Evolutionary conservation across 2,113 vertebrate species (phyloP).

Genomic region (Cyrtonyx montezumae): DNA sequence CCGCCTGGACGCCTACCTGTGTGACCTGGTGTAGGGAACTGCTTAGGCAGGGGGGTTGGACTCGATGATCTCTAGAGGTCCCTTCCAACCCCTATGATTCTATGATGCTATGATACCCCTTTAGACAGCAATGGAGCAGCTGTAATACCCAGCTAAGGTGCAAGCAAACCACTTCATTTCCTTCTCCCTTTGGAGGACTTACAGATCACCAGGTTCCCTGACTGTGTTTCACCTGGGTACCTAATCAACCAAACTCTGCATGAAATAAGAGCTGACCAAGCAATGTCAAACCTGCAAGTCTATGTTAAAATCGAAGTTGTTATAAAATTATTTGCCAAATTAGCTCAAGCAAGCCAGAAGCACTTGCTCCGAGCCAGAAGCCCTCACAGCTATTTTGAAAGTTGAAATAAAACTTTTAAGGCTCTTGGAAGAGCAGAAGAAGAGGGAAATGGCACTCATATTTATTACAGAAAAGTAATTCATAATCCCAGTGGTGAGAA

Average conservation of each 20-base stretch:
- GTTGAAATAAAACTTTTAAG: conserved; percentile 44
- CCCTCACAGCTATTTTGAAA: conserved; percentile 21
- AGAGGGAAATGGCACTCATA: conserved; percentile 27
- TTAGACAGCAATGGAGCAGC: not conserved
- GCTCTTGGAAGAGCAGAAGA: conserved; percentile 29
- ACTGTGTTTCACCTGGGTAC: conserved; percentile 41
- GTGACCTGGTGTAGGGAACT: too few relatives aligned
- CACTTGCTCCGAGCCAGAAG: conserved; percentile 39
- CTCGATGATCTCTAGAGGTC: too few relatives aligned
- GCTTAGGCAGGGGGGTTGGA: too few relatives aligned
- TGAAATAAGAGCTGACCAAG: conserved; percentile 54
- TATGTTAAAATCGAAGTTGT: conserved; percentile 2
- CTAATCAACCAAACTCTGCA: conserved; percentile 34
- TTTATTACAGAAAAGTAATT: conserved; percentile 49
- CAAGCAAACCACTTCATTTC: conserved; percentile 26
- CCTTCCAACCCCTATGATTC: too few relatives aligned
- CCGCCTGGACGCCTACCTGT: too few relatives aligned
- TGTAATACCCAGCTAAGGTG: not conserved
- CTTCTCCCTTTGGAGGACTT: not conserved
- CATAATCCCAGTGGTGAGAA: not conserved
- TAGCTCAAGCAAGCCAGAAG: conserved; percentile 28
- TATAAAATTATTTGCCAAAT: conserved; percentile 66
- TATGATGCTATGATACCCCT: accelerated
- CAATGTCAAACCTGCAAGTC: conserved; percentile 35
- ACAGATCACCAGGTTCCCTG: conserved; percentile 28